A percentile compares a stretch with the other conserved stretches of the same genome.
phyloP scores from a whole-genome alignment of 2,888 invertebrate species.

The Ectropis crepuscularia region DNA sequence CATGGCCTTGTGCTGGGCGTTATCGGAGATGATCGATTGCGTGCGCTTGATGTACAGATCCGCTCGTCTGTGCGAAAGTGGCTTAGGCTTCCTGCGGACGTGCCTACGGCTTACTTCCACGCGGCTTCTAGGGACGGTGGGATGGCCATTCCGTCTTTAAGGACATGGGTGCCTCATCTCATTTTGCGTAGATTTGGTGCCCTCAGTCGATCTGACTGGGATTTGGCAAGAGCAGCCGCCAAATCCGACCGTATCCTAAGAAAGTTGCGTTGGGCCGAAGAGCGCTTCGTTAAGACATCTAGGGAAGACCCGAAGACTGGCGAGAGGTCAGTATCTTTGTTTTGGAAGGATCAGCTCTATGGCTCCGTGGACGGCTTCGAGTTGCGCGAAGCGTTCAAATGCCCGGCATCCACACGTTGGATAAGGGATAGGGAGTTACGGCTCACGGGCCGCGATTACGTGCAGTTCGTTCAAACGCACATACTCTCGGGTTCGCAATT shows the following conservation, averaged over 20 bases:
- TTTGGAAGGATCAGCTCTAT: slow-evolving; percentile 28
- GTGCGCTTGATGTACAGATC: no score
- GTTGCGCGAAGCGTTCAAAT: slow-evolving; percentile 21
- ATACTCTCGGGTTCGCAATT: slow-evolving; percentile 26
- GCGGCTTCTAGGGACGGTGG: no score
- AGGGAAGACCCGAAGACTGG: background rate
- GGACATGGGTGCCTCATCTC: slow-evolving; percentile 42
- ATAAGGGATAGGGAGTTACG: slow-evolving; percentile 6
- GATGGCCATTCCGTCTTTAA: no score
- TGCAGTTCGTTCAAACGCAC: slow-evolving; percentile 33
- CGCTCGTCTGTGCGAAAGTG: slow-evolving; percentile 4
- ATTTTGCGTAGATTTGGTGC: slow-evolving; percentile 41
- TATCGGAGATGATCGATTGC: no score
- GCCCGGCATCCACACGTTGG: slow-evolving; percentile 15
- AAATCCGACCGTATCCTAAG: slow-evolving; percentile 35
- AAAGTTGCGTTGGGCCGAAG: slow-evolving; percentile 11
- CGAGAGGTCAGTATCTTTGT: background rate
- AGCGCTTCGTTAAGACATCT: background rate
- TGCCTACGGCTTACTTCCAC: no score
- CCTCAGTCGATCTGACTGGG: slow-evolving; percentile 36
- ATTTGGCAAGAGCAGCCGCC: slow-evolving; percentile 40
- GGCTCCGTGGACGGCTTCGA: slow-evolving; percentile 29
- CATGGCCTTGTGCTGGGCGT: no score
- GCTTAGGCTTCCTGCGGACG: no score
- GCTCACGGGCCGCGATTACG: slow-evolving; percentile 29